Evolutionary conservation across 1,140 invertebrate genomes (phyloP).

Genomic region (Drosophila arawakana): DNA sequence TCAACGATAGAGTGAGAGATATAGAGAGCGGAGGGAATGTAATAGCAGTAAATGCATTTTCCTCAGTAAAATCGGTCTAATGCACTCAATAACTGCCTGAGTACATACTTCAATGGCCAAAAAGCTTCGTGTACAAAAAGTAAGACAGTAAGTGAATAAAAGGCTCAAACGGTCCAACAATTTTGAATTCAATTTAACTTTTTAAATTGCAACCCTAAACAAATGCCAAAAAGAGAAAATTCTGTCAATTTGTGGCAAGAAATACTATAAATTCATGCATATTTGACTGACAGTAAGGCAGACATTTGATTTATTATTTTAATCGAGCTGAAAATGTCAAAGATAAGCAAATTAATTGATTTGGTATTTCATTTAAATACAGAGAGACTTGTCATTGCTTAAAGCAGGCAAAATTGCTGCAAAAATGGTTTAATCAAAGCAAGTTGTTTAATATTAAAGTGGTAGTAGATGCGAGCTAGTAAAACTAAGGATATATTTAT

Average conservation of each 20-base stretch:
- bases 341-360: not conserved
- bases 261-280: not conserved
- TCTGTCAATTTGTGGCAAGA: conserved; percentile 2
- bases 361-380: too few species aligned
- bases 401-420: too few species aligned
- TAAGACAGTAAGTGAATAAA: conserved; percentile 53
- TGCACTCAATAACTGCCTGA: conserved; percentile 63
- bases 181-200: conserved; percentile 30
- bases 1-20: not conserved
- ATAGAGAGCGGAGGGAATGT: not conserved
- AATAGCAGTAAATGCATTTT: conserved; percentile 56
- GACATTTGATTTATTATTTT: conserved; percentile 6
- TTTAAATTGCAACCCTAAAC: not conserved
- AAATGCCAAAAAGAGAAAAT: not conserved
- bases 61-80: conserved; percentile 67
- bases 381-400: too few species aligned
- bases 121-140: conserved; percentile 22
- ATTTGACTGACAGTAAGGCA: not conserved
- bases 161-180: conserved; percentile 26
- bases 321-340: not conserved
- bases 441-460: too few species aligned
- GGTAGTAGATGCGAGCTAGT: not conserved
- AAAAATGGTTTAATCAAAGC: too few species aligned
- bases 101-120: conserved; percentile 26
- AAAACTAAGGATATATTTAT: not conserved